These are phyloP conservation scores for Antennarius maculatus DNA, from an alignment of 2,797 vertebrate species.

Conservation along the genomic window DNA sequence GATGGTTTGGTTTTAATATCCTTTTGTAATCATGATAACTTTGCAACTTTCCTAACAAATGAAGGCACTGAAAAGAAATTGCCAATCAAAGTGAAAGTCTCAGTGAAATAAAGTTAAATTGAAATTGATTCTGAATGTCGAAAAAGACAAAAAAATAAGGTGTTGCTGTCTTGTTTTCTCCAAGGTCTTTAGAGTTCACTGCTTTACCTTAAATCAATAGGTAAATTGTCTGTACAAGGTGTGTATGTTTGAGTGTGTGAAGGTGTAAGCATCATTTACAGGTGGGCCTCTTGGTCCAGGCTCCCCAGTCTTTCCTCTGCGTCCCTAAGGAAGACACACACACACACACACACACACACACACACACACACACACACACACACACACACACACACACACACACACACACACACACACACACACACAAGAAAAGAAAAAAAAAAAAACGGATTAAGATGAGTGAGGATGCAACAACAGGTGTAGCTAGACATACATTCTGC, in stretches of 20 bases:
- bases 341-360: background rate
- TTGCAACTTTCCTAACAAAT: constrained; percentile 7
- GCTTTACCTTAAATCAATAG: background rate
- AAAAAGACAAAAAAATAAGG: constrained; percentile 15
- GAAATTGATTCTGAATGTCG: constrained; percentile 20
- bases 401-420: background rate
- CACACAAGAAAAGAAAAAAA: background rate
- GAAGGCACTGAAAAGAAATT: background rate
- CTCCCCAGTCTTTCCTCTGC: constrained; percentile 90
- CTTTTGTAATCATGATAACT: constrained; percentile 13
- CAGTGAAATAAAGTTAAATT: constrained; percentile 21
- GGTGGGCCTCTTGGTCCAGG: constrained; percentile 85
- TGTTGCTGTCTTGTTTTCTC: background rate
- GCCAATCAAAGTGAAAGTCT: background rate
- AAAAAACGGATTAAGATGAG: constrained; percentile 36
- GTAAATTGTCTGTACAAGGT: background rate
- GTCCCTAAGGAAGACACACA: constrained; percentile 82
- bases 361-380: too few relatives aligned
- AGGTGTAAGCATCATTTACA: constrained; percentile 81
- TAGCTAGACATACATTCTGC: constrained; percentile 66
- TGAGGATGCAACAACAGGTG: constrained; percentile 66
- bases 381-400: too few relatives aligned
- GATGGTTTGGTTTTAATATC: constrained; percentile 20
- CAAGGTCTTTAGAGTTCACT: background rate
- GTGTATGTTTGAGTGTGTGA: background rate